Conservation (phyloP, 2,797 vertebrate genomes). For the Coilia nasus region DNA sequence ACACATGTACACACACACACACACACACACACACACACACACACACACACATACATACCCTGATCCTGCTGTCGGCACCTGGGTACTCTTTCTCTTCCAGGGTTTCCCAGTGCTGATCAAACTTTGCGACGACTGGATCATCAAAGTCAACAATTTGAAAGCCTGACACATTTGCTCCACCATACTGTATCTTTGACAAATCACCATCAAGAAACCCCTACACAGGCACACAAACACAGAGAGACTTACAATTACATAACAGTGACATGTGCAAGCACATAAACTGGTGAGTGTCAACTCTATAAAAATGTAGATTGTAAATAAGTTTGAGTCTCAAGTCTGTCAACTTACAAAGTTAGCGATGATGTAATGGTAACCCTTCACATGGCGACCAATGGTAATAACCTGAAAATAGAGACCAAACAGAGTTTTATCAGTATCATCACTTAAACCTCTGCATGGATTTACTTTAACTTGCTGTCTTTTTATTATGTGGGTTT, state of each 20-base stretch:
- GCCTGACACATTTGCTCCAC: conserved; percentile 92
- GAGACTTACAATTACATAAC: no score
- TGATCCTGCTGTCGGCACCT: conserved; percentile 87
- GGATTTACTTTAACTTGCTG: no score
- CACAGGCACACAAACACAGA: conserved; percentile 3
- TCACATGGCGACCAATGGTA: conserved; percentile 95
- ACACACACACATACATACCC: conserved; percentile 83
- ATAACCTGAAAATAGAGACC: conserved; percentile 80
- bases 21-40: conserved; percentile 23
- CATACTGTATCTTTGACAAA: conserved; percentile 96
- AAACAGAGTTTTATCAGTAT: background rate
- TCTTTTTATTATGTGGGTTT: background rate
- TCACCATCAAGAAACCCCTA: conserved; percentile 96
- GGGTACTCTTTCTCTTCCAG: conserved; percentile 98
- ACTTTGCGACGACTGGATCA: conserved; percentile 94
- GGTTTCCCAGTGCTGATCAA: conserved; percentile 97
- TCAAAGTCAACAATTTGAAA: conserved; percentile 99
- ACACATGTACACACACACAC: conserved; percentile 1
- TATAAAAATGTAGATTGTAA: no score
- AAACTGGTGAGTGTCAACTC: no score
- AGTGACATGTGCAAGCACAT: no score
- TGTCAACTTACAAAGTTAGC: conserved; percentile 87
- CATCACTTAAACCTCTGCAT: background rate
- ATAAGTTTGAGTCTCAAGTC: background rate
- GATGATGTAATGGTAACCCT: conserved; percentile 97